Conservation (phyloP, 2,888 invertebrate genomes). For the Macrophya alboannulata region DNA sequence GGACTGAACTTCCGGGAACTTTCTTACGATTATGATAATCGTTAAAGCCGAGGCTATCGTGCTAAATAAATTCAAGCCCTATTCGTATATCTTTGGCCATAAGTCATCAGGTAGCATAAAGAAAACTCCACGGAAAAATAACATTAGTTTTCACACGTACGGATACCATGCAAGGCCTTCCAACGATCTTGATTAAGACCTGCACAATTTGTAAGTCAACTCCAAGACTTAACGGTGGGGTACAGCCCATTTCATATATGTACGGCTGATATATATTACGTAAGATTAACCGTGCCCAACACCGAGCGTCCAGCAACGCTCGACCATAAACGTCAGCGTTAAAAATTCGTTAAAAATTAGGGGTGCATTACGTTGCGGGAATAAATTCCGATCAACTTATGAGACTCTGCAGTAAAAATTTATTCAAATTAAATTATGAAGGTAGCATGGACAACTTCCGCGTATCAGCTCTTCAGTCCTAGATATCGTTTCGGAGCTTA, state of each 20-base stretch:
- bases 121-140: conserved; percentile 40
- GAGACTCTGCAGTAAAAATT: background rate
- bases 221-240: conserved; percentile 22
- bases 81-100: conserved; percentile 29
- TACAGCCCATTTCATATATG: conserved; percentile 28
- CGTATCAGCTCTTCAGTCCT: background rate
- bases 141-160: conserved; percentile 49
- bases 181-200: conserved; percentile 43
- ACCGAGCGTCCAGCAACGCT: background rate
- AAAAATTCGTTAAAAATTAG: conserved; percentile 21
- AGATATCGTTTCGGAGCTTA: background rate
- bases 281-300: conserved; percentile 29
- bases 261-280: conserved; percentile 25
- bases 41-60: conserved; percentile 43
- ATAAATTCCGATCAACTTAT: background rate
- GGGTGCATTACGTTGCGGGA: background rate
- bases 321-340: conserved; percentile 3
- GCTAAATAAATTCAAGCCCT: conserved; percentile 38
- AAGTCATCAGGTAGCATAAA: conserved; percentile 15
- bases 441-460: background rate
- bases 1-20: background rate
- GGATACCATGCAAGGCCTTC: conserved; percentile 17
- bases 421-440: background rate
- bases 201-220: conserved; percentile 49
- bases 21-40: background rate